These are phyloP conservation scores for Brachionus manjavacas DNA, from an alignment of 1,140 invertebrate genomes.

Conservation along the genomic window DNA sequence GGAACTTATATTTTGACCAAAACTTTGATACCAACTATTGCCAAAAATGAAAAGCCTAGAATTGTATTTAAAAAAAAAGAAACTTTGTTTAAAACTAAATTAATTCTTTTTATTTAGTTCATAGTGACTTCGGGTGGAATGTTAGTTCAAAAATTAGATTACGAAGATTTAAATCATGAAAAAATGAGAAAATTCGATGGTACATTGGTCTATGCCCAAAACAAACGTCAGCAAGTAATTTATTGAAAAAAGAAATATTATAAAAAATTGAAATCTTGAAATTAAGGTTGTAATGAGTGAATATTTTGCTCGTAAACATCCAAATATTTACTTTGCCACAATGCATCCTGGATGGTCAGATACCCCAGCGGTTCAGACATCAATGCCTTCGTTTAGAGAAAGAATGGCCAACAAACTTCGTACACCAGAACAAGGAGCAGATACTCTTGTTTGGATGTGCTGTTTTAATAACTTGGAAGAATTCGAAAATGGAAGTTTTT, in stretches of 20 bases:
- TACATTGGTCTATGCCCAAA: constrained; percentile 60
- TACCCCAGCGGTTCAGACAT: constrained; percentile 57
- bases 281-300: constrained; percentile 57
- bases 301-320: constrained; percentile 56
- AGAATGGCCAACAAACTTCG: constrained; percentile 58
- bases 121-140: constrained; percentile 61
- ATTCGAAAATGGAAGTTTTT: constrained; percentile 57
- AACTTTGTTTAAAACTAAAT: background rate
- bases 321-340: constrained; percentile 58
- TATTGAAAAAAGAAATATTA: background rate
- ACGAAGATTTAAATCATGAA: constrained; percentile 57
- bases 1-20: constrained; percentile 58
- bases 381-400: constrained; percentile 59
- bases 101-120: constrained; percentile 47
- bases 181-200: constrained; percentile 59
- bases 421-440: constrained; percentile 59
- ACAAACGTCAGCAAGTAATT: constrained; percentile 59
- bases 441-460: constrained; percentile 60
- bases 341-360: constrained; percentile 63
- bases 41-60: constrained; percentile 49
- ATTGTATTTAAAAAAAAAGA: constrained; percentile 47
- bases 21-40: constrained; percentile 54
- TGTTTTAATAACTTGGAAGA: constrained; percentile 46
- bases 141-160: constrained; percentile 58
- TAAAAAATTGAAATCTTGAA: constrained; percentile 2